Percentiles rank a stretch among this genome's conserved stretches.
Conservation (phyloP, 2,113 vertebrate species). For the Lamprotornis superbus region DNA sequence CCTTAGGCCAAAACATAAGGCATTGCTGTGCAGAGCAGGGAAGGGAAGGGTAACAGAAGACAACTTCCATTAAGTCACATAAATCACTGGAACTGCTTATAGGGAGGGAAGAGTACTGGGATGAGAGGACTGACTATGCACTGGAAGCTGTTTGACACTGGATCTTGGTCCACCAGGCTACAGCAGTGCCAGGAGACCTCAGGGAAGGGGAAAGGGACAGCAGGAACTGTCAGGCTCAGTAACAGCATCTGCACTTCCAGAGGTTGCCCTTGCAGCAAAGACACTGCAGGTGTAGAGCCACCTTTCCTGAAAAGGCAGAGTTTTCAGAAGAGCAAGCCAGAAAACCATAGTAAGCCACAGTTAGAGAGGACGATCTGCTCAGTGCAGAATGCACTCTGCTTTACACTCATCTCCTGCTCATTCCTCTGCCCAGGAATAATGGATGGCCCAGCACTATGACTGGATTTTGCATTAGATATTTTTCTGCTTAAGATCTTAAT, state of each 20-base stretch:
- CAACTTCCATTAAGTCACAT: neutral
- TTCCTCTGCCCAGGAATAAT: neutral
- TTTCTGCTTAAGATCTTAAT: neutral
- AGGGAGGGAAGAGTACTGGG: neutral
- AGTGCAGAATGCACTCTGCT: neutral
- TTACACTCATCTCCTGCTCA: neutral
- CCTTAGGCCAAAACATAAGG: constrained; percentile 7
- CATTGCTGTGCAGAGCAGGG: neutral
- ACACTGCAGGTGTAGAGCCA: neutral
- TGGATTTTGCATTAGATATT: neutral
- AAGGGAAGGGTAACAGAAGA: neutral
- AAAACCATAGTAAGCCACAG: neutral
- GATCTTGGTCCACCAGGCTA: neutral
- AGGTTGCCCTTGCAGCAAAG: neutral
- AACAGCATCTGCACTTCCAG: neutral
- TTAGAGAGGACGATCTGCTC: neutral
- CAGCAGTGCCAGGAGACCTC: neutral
- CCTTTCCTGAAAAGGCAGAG: neutral
- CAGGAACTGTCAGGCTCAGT: neutral
- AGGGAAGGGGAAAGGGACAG: neutral
- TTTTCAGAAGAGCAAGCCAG: neutral
- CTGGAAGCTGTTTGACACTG: neutral
- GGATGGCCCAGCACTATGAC: neutral
- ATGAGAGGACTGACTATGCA: neutral
- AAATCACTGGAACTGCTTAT: neutral